A percentile compares a stretch with the other conserved stretches of the same genome.
These are phyloP conservation scores for Agapornis canus DNA, from an alignment of 2,797 vertebrate genomes.

Conservation along the genomic window DNA sequence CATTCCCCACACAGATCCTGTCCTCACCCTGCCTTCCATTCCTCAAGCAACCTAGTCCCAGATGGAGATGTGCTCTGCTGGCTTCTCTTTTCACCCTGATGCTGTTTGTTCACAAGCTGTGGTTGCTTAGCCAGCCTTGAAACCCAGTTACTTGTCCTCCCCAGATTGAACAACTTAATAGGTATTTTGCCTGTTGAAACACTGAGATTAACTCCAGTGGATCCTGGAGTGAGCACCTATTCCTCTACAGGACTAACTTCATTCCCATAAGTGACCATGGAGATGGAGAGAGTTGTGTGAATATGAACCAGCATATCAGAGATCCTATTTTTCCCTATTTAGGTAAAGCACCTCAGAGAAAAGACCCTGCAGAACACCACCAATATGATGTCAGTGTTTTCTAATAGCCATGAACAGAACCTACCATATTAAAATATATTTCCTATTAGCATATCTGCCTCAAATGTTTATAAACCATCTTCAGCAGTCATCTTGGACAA, in stretches of 20 bases:
- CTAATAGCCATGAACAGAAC: not conserved
- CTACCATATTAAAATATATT: not conserved
- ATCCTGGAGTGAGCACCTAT: not conserved
- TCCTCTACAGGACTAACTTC: not conserved
- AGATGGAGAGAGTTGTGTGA: not conserved
- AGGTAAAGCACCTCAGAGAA: not conserved
- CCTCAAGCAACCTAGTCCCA: not conserved
- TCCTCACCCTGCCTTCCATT: not conserved
- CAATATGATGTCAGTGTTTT: not conserved
- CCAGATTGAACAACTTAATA: not conserved
- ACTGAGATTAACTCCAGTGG: not conserved
- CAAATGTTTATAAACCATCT: not conserved
- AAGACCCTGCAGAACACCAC: not conserved
- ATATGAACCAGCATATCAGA: not conserved
- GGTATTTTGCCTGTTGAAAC: not conserved
- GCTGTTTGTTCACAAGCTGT: not conserved
- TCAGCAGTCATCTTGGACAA: conserved; percentile 7
- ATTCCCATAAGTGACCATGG: not conserved
- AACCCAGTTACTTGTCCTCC: not conserved
- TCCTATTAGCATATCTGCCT: not conserved
- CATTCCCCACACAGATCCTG: not conserved
- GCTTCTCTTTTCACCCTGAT: not conserved
- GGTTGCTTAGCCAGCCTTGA: not conserved
- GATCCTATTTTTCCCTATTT: not conserved
- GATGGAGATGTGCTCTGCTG: accelerated